Evolutionary conservation across 2,888 invertebrate species (phyloP).

Genomic region (Stomorhina lunata): DNA sequence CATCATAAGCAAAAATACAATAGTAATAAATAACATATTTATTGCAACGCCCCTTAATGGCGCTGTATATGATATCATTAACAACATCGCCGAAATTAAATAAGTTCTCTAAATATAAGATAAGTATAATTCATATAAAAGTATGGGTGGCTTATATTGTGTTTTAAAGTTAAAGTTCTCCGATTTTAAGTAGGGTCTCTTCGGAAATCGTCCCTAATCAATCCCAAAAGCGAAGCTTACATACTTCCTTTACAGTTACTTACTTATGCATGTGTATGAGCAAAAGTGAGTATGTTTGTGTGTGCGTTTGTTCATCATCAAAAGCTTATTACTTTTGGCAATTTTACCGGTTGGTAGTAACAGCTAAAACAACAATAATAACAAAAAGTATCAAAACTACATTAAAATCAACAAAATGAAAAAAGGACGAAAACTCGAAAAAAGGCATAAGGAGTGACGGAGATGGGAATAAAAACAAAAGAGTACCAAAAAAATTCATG

Average conservation of each 20-base stretch:
- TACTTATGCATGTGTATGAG: not conserved
- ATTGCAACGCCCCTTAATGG: too few species aligned
- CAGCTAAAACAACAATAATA: slow-evolving; percentile 42
- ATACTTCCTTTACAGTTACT: not conserved
- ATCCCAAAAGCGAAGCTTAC: not conserved
- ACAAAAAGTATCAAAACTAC: slow-evolving; percentile 38
- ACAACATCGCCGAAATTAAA: too few species aligned
- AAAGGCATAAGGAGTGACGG: not conserved
- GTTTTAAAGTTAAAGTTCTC: too few species aligned
- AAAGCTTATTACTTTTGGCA: slow-evolving; percentile 57
- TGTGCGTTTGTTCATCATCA: slow-evolving; percentile 35
- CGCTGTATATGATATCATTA: too few species aligned
- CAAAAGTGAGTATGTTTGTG: not conserved
- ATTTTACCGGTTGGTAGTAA: slow-evolving; percentile 42
- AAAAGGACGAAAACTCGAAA: not conserved
- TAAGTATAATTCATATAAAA: too few species aligned
- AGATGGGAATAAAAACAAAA: not conserved
- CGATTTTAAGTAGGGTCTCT: too few species aligned
- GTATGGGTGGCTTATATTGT: too few species aligned
- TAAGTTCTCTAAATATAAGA: too few species aligned
- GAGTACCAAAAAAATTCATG: not conserved
- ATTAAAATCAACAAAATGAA: slow-evolving; percentile 47
- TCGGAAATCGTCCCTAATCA: too few species aligned
- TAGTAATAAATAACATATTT: too few species aligned
- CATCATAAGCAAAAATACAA: too few species aligned